Base-by-base conservation (phyloP, 2,888 invertebrate genomes). In the Athalia rosae region DNA sequence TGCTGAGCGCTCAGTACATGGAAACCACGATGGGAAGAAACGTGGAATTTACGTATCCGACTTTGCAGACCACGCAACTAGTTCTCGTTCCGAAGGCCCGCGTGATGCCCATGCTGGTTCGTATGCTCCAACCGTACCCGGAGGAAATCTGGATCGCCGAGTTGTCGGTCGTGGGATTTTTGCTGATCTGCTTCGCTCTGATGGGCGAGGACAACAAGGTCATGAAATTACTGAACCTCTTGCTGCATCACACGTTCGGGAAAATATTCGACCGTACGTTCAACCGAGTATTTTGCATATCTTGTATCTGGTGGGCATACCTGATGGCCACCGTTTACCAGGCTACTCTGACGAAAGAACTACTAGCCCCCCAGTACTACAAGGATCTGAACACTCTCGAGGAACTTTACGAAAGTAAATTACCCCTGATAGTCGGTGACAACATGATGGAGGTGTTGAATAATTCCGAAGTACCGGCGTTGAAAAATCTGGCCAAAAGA, bases 251-350 rank as follows among this genome's bases (percentile, higher is more conserved):
- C 28, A 76, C 71, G 13, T 77, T 81, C 45, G 41, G 62, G 3
- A 78, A 74, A 48, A 77, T 82, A 15, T 59, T 77, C 2, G 5
- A 64, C 1, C 48, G 41, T 5, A 63, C 58, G 15, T 77, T 73
- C 7, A 78, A 80, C 28, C 67, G 81, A 6, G 80, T 83, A 58
- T 64, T 81, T 43, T 48, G 63, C 11, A 76, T 82, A 0, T 77
- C 77, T 41, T 83, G 78, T 77, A 80, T 81, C 9, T n/a, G 79
- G 7, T 81, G 79, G 67, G 78, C 83, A 0, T 74, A 76, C 6
- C 47, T 81, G 1, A 11, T 80, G n/a, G 59, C 67, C 4, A 76
- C 59, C 0, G 76, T 74, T 0, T 74, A 67, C 4, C 79, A 81
- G 53, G 71, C 77, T 9, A 66, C 79, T 9, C 76, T 83, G 3